phyloP scores from a whole-genome alignment of 2,113 vertebrate genomes.

The Ceyx cyanopectus region DNA sequence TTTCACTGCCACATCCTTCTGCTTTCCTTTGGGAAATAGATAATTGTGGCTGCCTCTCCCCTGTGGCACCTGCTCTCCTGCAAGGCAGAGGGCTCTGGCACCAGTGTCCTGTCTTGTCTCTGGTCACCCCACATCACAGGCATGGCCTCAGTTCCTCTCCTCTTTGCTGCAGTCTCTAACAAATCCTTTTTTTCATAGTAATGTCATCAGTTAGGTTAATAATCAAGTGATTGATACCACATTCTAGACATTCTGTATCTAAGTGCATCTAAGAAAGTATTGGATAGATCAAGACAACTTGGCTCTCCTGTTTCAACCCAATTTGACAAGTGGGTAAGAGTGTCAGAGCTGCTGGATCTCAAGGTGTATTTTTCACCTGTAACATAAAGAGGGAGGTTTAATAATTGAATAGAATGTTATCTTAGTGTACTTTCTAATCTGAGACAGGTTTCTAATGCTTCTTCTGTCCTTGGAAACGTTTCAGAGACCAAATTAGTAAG shows the following conservation, averaged over 20 bases:
- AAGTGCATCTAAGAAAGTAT: neutral
- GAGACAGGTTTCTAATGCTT: neutral
- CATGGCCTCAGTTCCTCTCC: neutral
- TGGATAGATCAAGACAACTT: neutral
- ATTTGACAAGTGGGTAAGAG: neutral
- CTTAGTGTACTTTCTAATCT: neutral
- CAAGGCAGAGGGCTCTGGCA: neutral
- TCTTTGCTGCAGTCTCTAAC: neutral
- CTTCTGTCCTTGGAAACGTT: neutral
- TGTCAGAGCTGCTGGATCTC: neutral
- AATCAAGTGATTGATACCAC: neutral
- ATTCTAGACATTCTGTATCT: neutral
- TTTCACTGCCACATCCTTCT: neutral
- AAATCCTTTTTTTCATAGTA: neutral
- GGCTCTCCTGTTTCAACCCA: neutral
- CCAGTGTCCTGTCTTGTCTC: neutral
- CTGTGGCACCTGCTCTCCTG: neutral
- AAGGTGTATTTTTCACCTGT: constrained; percentile 30
- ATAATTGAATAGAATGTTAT: constrained; percentile 21
- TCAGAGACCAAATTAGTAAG: neutral
- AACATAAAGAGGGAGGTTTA: constrained; percentile 41
- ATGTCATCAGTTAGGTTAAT: neutral
- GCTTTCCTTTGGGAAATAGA: neutral
- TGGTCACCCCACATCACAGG: accelerated
- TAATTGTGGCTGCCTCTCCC: neutral